phyloP scores from a whole-genome alignment of 2,797 vertebrate genomes.

The Tarsius wallacei region DNA sequence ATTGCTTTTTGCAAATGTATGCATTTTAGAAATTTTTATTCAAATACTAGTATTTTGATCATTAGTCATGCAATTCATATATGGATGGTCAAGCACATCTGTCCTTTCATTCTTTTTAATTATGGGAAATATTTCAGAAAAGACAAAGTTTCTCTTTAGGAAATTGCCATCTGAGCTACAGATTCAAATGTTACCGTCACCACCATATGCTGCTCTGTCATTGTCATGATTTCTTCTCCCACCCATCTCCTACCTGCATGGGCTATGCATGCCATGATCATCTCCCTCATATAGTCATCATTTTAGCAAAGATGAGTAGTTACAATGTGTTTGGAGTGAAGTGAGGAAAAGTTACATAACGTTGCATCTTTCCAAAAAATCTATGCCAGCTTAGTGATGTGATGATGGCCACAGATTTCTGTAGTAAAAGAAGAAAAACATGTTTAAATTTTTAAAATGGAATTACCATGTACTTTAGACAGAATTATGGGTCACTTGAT shows the following conservation, averaged over 20 bases:
- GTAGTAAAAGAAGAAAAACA: neutral
- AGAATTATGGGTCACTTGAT: neutral
- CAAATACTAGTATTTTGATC: neutral
- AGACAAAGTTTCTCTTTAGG: neutral
- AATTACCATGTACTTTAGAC: neutral
- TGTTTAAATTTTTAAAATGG: neutral
- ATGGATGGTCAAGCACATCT: neutral
- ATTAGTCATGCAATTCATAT: neutral
- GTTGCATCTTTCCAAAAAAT: neutral
- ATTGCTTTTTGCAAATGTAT: neutral
- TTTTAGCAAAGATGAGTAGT: neutral
- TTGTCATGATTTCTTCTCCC: neutral
- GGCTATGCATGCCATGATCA: neutral
- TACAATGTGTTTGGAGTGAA: neutral
- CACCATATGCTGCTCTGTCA: neutral
- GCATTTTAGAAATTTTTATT: neutral
- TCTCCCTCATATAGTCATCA: neutral
- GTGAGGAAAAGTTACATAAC: neutral
- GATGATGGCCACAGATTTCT: neutral
- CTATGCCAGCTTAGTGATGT: neutral
- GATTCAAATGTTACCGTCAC: neutral
- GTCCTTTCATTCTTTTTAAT: neutral
- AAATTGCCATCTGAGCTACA: neutral
- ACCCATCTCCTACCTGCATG: rapidly evolving
- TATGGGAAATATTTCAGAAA: neutral